Evolutionary conservation across 2,888 invertebrate genomes (phyloP), one percentile per base, ranked within the genome.

Genomic region (Alentia gelatinosa): DNA sequence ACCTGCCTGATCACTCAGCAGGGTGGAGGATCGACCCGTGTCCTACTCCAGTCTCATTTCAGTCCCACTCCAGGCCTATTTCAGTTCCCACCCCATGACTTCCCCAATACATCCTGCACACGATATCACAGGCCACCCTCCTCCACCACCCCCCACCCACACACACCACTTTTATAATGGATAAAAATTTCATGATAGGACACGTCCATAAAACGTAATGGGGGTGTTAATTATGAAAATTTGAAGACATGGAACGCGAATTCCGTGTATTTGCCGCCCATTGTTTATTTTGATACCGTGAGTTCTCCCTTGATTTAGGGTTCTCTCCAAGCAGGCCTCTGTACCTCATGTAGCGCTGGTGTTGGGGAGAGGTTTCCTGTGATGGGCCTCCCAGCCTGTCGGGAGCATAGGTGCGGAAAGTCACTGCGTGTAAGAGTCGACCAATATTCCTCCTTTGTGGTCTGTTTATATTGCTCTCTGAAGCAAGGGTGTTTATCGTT

Each of bases 401-500:
- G 39, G 39, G 35, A n/a, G 79, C 74, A 15, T 39, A 79, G 79
- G 79, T 23, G 37, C 35, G 79, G 79, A 79, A 79, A 79, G 79
- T 79, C 79, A 79, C 79, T 79, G 35, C 35, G 79, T 35, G 39
- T 79, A 79, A 79, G 37, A 4, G 79, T 23, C 79, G 79, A 79
- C 79, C 86, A 47, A 86, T 86, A 47, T 86, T 30, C 86, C 30
- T 42, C 50, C 86, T 86, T 50, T 86, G 86, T 86, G 86, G 37
- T 79, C 79, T 86, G 86, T 86, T 86, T 86, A 86, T 30, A 47
- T 86, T 86, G 86, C 47, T 5, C 86, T 86, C 47, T 47, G 86
- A 86, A 86, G 86, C 86, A 50, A 86, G 86, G 86, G 86, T 86
- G 86, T 86, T 86, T 86, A 86, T 47, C 86, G 86, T 35, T 47